Evolutionary conservation across 2,797 vertebrate genomes (phyloP).

Genomic region (Meriones psammophilus): DNA sequence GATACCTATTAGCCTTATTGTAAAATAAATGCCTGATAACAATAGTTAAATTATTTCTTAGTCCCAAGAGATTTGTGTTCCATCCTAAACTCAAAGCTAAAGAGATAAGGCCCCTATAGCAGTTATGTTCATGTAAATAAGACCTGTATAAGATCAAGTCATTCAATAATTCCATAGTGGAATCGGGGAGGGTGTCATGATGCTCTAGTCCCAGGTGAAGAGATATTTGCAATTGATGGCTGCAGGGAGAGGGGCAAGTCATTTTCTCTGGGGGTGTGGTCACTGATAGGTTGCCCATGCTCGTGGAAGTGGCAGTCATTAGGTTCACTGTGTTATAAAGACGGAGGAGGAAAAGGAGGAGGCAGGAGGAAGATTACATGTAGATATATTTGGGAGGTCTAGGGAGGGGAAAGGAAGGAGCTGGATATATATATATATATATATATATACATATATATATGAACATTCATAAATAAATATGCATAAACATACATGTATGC

Average conservation of each 20-base stretch:
- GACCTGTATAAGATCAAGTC: background rate
- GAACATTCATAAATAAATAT: background rate
- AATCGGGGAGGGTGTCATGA: background rate
- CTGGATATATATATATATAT: background rate
- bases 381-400: background rate
- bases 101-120: background rate
- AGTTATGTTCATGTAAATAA: background rate
- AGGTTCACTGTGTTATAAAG: background rate
- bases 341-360: background rate
- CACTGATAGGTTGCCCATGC: background rate
- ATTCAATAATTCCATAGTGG: background rate
- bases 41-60: slow-evolving; percentile 25
- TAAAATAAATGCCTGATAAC: background rate
- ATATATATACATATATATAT: too few relatives aligned
- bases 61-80: background rate
- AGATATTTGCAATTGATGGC: background rate
- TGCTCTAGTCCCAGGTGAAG: background rate
- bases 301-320: background rate
- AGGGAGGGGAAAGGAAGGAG: too few relatives aligned
- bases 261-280: background rate
- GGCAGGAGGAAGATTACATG: background rate
- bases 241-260: background rate
- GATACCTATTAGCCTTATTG: background rate
- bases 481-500: background rate
- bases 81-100: background rate